These are phyloP conservation scores for Trachemys scripta DNA, from an alignment of 2,113 vertebrate species.

Conservation along the genomic window DNA sequence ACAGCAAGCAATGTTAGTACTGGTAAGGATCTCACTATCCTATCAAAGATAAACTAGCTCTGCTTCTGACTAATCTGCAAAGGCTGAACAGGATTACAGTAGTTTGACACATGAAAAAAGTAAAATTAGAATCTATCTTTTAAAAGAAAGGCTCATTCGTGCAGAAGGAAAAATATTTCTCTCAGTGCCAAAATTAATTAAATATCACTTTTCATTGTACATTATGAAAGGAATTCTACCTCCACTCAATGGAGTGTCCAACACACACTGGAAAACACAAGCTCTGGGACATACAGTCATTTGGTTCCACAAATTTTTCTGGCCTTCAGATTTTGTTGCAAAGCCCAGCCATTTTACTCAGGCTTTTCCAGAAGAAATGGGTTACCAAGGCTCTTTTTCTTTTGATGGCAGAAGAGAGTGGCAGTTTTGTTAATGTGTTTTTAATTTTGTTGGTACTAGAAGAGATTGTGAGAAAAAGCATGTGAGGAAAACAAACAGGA, in stretches of 20 bases:
- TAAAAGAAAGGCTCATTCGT: slow-evolving; percentile 1
- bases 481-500: not conserved
- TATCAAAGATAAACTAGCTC: not conserved
- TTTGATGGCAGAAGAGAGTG: not conserved
- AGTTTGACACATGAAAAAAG: not conserved
- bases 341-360: not conserved
- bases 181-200: slow-evolving; percentile 3
- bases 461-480: not conserved
- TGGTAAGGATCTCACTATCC: not conserved
- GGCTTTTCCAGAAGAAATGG: not conserved
- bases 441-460: not conserved
- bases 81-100: not conserved
- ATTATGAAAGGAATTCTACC: not conserved
- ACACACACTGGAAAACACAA: not conserved
- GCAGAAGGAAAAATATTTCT: not conserved
- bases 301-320: not conserved
- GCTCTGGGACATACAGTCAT: not conserved
- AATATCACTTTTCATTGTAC: not conserved
- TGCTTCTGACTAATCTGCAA: slow-evolving; percentile 8
- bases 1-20: not conserved
- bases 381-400: not conserved
- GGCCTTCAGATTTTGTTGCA: not conserved
- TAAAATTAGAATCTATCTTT: not conserved
- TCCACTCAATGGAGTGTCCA: not conserved
- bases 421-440: not conserved